A percentile compares a stretch with the other conserved stretches of the same genome.
phyloP scores from a whole-genome alignment of 2,113 vertebrate species.

The Eurypyga helias region DNA sequence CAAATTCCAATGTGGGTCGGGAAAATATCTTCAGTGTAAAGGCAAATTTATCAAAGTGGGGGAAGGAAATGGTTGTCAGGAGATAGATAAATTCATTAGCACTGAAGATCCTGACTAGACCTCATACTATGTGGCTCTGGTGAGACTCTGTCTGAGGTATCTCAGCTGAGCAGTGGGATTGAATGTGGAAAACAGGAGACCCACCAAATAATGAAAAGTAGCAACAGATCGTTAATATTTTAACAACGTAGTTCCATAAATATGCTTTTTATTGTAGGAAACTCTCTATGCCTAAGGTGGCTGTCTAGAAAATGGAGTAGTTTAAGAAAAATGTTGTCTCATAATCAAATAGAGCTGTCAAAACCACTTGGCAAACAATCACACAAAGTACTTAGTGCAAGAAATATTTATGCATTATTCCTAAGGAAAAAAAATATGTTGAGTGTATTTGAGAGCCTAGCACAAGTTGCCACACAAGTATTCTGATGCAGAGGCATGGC shows the following conservation, averaged over 20 bases:
- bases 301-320: conserved; percentile 14
- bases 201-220: background rate
- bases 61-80: background rate
- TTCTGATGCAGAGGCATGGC: background rate
- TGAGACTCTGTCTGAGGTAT: background rate
- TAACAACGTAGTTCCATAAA: background rate
- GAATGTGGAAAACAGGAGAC: background rate
- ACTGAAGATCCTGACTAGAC: background rate
- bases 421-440: background rate
- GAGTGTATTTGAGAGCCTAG: background rate
- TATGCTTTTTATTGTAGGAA: background rate
- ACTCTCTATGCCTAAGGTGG: background rate
- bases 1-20: background rate
- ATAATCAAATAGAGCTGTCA: conserved; percentile 9
- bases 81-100: background rate
- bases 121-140: background rate
- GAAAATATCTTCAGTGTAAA: background rate
- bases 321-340: conserved; percentile 22
- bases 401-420: background rate
- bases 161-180: background rate
- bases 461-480: background rate
- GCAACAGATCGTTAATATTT: background rate
- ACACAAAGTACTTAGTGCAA: background rate
- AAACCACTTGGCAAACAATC: conserved; percentile 15
- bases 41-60: background rate